Evolutionary conservation across 2,888 invertebrate species (phyloP), one percentile per base, ranked within the genome.

Genomic region (Chymomyza fuscimana): DNA sequence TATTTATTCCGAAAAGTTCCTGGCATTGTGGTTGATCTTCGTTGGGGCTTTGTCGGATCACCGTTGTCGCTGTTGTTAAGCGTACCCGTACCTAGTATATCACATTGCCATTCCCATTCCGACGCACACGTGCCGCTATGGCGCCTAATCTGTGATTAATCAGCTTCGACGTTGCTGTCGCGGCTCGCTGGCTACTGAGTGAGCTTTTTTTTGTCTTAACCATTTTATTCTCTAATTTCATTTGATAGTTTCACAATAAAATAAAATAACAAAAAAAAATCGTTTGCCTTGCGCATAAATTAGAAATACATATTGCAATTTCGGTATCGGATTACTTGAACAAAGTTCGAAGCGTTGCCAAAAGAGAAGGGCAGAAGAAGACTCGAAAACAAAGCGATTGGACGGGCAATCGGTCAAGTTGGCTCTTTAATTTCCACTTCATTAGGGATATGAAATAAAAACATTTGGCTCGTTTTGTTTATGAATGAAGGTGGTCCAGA

Each of bases 101-200:
- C 40, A 40, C 40, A 40, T 40, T 40, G 40, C 40, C 40, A 40
- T 40, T 40, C 82, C 69, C 71, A 78, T 67, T 67, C 74, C 74
- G 65, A 67, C 75, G 72, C 63, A 63, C 72, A 74, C 63, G 65
- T 69, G 70, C 74, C 73, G 60, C 62, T 67, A 77, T 75, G 87
- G 88, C 88, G 88, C 85, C 81, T 88, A 86, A 87, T 85, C 85
- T 81, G 77, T 88, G 85, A 85, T 85, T 85, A 88, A 85, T 85
- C 80, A 78, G 86, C 67, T 22, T 52, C 77, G 74, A 77, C n/a
- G 59, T 32, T 60, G 32, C 59, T 36, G 36, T 32, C 80, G 73
- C 66, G 70, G 60, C 65, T 71, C 75, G 71, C 70, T 73, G 69
- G 87, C 82, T 83, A 88, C 83, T 76, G 75, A 65, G 65, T 71